Conservation (phyloP, 2,888 invertebrate species). For the Flexamia atlantica region DNA sequence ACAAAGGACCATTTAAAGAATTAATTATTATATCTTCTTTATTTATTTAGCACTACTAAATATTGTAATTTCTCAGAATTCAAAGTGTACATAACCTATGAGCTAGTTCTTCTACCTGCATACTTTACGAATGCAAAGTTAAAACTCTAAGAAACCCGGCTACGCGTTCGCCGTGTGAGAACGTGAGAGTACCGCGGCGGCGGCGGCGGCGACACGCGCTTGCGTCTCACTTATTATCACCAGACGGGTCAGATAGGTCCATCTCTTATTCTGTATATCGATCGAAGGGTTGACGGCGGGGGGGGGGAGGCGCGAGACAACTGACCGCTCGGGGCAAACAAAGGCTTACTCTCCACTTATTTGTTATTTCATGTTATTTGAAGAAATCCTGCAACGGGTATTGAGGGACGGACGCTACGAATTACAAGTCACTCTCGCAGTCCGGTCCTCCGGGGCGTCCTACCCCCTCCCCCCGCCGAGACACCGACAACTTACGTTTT, state of each 20-base stretch:
- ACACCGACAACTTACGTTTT: slow-evolving; percentile 60
- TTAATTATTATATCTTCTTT: too few species aligned
- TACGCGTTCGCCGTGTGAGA: too few species aligned
- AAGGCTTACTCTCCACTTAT: slow-evolving; percentile 65
- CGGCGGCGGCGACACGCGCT: slow-evolving; percentile 10
- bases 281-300: slow-evolving; percentile 47
- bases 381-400: slow-evolving; percentile 64
- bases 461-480: background rate
- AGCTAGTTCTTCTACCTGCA: too few species aligned
- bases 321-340: slow-evolving; percentile 62
- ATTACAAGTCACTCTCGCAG: slow-evolving; percentile 60
- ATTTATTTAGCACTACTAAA: too few species aligned
- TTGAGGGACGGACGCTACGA: slow-evolving; percentile 58
- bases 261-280: slow-evolving; percentile 63
- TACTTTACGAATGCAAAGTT: too few species aligned
- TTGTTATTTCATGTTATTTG: slow-evolving; percentile 65
- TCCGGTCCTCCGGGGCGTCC: background rate
- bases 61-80: too few species aligned
- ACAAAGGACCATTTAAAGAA: too few species aligned
- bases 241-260: slow-evolving; percentile 61
- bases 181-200: too few species aligned
- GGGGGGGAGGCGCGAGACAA: slow-evolving; percentile 46
- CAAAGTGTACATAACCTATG: too few species aligned
- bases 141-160: too few species aligned
- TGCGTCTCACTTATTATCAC: slow-evolving; percentile 39